Conservation (phyloP, 2,888 invertebrate species). For the Lomographa bimaculata region DNA sequence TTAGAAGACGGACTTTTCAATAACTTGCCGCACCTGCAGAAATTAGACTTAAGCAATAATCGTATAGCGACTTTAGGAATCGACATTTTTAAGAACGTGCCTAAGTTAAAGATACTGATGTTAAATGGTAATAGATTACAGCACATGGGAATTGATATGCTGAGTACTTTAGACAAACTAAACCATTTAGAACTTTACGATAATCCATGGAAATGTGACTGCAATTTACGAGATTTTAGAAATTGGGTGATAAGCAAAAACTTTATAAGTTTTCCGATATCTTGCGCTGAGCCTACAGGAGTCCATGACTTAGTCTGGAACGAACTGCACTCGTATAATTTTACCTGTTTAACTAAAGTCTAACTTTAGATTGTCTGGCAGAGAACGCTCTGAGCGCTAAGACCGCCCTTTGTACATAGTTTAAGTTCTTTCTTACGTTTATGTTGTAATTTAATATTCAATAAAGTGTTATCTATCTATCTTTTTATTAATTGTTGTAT, state of each 20-base stretch:
- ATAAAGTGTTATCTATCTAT: too few species aligned
- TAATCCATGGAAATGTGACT: slow-evolving; percentile 96
- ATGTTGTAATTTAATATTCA: too few species aligned
- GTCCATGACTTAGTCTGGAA: slow-evolving; percentile 89
- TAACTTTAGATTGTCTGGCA: too few species aligned
- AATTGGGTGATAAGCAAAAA: slow-evolving; percentile 89
- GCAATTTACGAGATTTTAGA: slow-evolving; percentile 90
- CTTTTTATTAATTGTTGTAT: too few species aligned
- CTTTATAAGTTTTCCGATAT: slow-evolving; percentile 89
- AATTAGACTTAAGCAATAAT: slow-evolving; percentile 91
- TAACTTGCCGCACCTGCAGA: slow-evolving; percentile 88
- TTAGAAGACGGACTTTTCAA: slow-evolving; percentile 90
- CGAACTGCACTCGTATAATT: slow-evolving; percentile 87
- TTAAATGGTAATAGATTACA: slow-evolving; percentile 90
- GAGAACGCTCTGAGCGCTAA: too few species aligned
- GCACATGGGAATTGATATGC: slow-evolving; percentile 85
- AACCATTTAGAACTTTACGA: slow-evolving; percentile 89
- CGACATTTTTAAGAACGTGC: slow-evolving; percentile 88
- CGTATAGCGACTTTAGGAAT: slow-evolving; percentile 87
- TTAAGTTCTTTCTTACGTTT: too few species aligned
- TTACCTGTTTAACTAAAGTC: slow-evolving; percentile 93
- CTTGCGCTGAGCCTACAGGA: slow-evolving; percentile 87
- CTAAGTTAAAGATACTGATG: slow-evolving; percentile 86
- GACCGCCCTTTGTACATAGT: too few species aligned
- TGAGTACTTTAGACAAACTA: slow-evolving; percentile 86